phyloP scores from a whole-genome alignment of 2,797 vertebrate species.

The Rhynchonycteris naso region DNA sequence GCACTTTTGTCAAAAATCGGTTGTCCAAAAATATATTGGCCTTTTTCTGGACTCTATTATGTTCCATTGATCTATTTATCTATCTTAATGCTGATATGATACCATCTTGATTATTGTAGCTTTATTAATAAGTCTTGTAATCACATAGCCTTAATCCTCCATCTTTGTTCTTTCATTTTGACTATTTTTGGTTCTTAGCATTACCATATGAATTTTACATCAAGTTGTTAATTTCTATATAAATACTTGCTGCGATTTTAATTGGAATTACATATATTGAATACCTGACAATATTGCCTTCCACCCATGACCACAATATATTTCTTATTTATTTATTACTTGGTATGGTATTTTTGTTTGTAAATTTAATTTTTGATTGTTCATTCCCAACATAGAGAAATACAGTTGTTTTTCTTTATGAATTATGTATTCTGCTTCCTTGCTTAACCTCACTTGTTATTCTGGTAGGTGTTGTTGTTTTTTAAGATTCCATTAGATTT shows the following conservation, averaged over 20 bases:
- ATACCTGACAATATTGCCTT: background rate
- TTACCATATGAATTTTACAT: background rate
- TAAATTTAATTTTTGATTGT: constrained; percentile 21
- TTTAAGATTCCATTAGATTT: background rate
- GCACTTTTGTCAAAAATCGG: background rate
- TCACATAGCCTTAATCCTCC: background rate
- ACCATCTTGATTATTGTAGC: background rate
- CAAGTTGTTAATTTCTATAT: background rate
- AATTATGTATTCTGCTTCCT: background rate
- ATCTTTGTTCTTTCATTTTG: background rate
- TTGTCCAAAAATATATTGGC: background rate
- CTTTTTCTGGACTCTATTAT: background rate
- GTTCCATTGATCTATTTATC: background rate
- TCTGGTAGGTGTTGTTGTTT: background rate
- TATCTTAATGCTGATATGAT: background rate
- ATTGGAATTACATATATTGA: background rate
- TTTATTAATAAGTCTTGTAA: constrained; percentile 33
- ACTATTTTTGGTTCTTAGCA: background rate
- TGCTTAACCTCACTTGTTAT: constrained; percentile 28
- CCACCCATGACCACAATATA: background rate
- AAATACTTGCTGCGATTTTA: constrained; percentile 1
- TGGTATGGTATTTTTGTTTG: background rate
- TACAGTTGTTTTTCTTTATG: background rate
- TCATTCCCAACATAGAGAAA: background rate
- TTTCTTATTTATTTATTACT: constrained; percentile 6